Base-by-base conservation (phyloP, 2,888 invertebrate species). In the Ommatoiulus sabulosus region DNA sequence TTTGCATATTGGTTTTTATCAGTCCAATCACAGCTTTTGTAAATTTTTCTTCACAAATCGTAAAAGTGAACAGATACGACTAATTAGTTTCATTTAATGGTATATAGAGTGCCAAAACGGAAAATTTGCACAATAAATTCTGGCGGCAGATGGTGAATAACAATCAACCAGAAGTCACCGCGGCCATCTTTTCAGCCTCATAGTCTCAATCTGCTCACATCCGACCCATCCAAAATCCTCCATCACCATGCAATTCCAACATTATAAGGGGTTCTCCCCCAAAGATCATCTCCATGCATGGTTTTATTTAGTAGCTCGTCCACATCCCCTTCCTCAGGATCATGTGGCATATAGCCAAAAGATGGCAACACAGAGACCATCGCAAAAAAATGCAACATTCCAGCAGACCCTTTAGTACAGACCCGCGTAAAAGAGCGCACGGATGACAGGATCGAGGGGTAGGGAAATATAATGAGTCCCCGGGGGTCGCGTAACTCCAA, bases 381-480 rank as follows among this genome's bases (percentile, higher is more conserved):
- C n/a, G 24, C 72, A n/a, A 72, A 72, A 24, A 72, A 24, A 72
- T 72, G n/a, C 24, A 72, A 72, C 72, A 72, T 72, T 72, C 72
- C 72, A 72, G 24, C 72, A 72, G 24, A 72, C 7, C 72, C 72
- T 10, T n/a, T 2, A 57, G 17, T 57, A 57, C n/a, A 17, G n/a
- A 57, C n/a, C 57, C 15, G n/a, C n/a, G 57, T 72, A 8, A 8
- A 24, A 57, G 4, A 72, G 72, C n/a, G 24, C n/a, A 72, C 72
- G 72, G 72, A n/a, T 72, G 72, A 72, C 72, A 24, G 24, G 24
- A 24, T 6, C 24, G 72, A 72, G 24, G 72, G 72, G 20, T 6
- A 72, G 72, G 72, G n/a, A 72, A 72, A 72, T 72, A 72, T 72
- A 72, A 72, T 72, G 72, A 72, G 72, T 72, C 72, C 72, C 72